Percentiles rank a stretch among this genome's conserved stretches.
Evolutionary conservation across 2,797 vertebrate genomes (phyloP).

Genomic region (Silurus lanzhouensis): DNA sequence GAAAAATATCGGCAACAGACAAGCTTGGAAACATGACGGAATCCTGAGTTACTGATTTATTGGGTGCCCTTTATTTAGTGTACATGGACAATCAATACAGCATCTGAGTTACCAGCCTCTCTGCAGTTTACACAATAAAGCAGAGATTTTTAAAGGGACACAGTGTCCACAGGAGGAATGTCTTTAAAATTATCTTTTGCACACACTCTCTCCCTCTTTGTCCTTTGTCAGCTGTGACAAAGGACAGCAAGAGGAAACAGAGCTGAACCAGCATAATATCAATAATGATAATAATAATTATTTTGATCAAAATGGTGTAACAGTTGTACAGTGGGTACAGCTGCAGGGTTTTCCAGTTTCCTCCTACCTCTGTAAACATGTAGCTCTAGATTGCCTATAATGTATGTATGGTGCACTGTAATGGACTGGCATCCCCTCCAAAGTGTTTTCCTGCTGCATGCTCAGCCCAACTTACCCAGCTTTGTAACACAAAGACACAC

Average conservation of each 20-base stretch:
- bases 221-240: no score
- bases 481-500: slow-evolving; percentile 17
- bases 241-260: background rate
- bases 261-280: background rate
- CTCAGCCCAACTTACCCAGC: background rate
- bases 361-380: background rate
- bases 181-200: background rate
- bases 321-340: background rate
- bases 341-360: background rate
- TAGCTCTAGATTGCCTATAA: background rate
- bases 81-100: background rate
- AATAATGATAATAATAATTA: background rate
- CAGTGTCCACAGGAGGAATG: background rate
- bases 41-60: background rate
- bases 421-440: background rate
- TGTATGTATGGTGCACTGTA: background rate
- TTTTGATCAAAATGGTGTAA: background rate
- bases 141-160: background rate
- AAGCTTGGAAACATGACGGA: background rate
- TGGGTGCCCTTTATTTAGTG: background rate
- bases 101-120: background rate
- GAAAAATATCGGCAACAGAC: background rate
- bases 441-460: background rate
- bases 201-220: background rate
- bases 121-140: background rate